A percentile compares a stretch with the other conserved stretches of the same genome.
phyloP scores from a whole-genome alignment of 2,113 vertebrate species.

The Heterochromis multidens region DNA sequence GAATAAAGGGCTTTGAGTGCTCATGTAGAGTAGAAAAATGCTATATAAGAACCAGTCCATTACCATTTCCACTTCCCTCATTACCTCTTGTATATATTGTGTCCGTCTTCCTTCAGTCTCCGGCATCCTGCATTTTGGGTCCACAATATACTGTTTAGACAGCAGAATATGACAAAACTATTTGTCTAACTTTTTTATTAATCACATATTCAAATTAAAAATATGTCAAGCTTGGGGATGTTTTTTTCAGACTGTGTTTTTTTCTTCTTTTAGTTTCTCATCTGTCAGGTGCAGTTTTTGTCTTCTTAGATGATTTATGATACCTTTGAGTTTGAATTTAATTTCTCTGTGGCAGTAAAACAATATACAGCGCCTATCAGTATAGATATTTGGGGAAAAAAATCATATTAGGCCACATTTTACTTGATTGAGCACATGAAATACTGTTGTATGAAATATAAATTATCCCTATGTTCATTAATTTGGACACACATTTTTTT shows the following conservation, averaged over 20 bases:
- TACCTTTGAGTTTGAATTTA: fast-evolving
- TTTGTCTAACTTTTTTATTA: not conserved
- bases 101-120: not conserved
- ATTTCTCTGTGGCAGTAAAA: not conserved
- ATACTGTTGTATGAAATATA: not conserved
- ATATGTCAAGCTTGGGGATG: too few relatives aligned
- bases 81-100: not conserved
- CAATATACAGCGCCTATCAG: not conserved
- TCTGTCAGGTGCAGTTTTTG: not conserved
- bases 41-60: too few relatives aligned
- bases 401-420: not conserved
- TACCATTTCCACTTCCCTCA: not conserved
- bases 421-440: not conserved
- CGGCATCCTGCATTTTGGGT: not conserved
- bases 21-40: too few relatives aligned
- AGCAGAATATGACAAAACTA: not conserved
- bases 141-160: not conserved
- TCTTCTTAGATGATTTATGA: not conserved
- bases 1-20: too few relatives aligned
- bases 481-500: not conserved
- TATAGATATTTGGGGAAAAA: not conserved
- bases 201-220: not conserved
- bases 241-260: too few relatives aligned
- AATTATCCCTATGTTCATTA: not conserved
- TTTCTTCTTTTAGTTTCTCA: not conserved